phyloP scores from a whole-genome alignment of 1,140 invertebrate genomes.

The Diorhabda elongata region DNA sequence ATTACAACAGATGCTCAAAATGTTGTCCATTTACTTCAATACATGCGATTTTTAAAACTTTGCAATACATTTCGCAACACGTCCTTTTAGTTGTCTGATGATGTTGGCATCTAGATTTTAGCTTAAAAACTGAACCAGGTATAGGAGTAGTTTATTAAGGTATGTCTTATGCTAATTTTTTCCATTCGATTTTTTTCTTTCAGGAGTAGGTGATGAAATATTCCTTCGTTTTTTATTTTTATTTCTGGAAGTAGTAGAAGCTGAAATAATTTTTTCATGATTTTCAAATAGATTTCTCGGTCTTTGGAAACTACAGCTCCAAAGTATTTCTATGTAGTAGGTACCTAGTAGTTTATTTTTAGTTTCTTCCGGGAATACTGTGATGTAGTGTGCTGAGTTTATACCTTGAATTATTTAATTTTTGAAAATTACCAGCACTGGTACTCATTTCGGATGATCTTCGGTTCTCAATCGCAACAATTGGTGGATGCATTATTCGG shows the following conservation, averaged over 20 bases:
- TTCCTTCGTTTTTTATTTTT: not conserved
- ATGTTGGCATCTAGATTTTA: too few species aligned
- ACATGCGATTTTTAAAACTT: too few species aligned
- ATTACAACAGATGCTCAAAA: too few species aligned
- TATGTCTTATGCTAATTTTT: too few species aligned
- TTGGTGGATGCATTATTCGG: not conserved
- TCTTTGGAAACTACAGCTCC: not conserved
- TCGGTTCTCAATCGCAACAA: not conserved
- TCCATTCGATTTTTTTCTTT: too few species aligned
- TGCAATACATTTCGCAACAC: too few species aligned
- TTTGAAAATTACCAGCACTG: not conserved
- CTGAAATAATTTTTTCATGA: constrained; percentile 3
- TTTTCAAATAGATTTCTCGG: not conserved
- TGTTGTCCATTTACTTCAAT: too few species aligned
- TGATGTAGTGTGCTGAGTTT: not conserved
- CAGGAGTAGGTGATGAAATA: not conserved
- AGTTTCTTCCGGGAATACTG: not conserved
- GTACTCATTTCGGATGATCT: not conserved
- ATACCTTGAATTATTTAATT: not conserved
- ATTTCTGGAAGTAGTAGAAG: not conserved
- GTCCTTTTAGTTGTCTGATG: too few species aligned
- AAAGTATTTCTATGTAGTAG: constrained; percentile 1
- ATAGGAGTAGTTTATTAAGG: too few species aligned
- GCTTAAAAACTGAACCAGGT: too few species aligned
- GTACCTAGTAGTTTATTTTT: constrained; percentile 1